Evolutionary conservation across 2,113 vertebrate genomes (phyloP).

Genomic region (Platysteira castanea): DNA sequence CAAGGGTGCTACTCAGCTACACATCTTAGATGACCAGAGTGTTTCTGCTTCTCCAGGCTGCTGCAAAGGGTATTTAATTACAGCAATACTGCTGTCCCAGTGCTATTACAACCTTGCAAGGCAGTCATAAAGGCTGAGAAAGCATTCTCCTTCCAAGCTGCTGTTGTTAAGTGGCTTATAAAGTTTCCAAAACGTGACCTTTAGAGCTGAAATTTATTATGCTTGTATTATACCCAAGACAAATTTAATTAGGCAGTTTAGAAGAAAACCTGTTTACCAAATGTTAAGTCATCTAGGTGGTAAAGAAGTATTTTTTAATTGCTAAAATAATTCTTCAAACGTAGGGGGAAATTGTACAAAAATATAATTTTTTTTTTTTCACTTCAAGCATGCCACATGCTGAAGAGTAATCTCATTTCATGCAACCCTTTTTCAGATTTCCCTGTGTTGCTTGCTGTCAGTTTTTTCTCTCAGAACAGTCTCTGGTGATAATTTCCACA

Average conservation of each 20-base stretch:
- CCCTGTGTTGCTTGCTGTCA: not conserved
- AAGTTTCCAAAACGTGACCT: slow-evolving; percentile 47
- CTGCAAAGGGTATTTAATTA: slow-evolving; percentile 12
- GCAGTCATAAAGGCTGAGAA: slow-evolving; percentile 49
- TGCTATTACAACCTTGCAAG: not conserved
- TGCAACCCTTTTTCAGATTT: not conserved
- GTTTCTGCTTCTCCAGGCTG: not conserved
- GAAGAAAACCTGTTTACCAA: slow-evolving; percentile 18
- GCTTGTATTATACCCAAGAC: slow-evolving; percentile 22
- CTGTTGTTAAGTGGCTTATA: slow-evolving; percentile 52
- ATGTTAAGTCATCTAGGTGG: not conserved
- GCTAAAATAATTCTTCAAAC: not conserved
- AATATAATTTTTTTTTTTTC: not conserved
- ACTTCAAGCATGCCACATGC: not conserved
- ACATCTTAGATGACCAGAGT: not conserved
- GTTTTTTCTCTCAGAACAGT: not conserved
- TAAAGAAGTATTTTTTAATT: not conserved
- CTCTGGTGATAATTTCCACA: not conserved
- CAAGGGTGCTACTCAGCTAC: not conserved
- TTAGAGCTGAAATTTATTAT: slow-evolving; percentile 49
- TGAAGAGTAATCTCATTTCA: not conserved
- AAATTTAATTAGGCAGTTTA: slow-evolving; percentile 45
- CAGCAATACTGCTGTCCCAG: not conserved
- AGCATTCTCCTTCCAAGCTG: slow-evolving; percentile 36
- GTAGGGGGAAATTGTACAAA: not conserved